Conservation (phyloP, 1,140 invertebrate genomes). For the Portunus trituberculatus region DNA sequence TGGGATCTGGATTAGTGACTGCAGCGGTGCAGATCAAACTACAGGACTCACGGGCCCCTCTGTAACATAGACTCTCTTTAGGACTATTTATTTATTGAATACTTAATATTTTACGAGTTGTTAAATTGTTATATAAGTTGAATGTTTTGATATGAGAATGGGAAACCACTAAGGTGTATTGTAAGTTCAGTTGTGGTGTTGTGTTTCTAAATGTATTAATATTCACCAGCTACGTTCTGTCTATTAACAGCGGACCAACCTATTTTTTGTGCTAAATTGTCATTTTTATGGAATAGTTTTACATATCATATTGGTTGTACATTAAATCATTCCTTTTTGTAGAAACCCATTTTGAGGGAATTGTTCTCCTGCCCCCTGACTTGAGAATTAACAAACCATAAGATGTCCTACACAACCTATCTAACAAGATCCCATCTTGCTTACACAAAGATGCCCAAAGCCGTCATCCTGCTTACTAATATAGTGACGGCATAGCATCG, state of each 20-base stretch:
- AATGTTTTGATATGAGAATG: conserved; percentile 63
- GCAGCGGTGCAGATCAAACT: conserved; percentile 41
- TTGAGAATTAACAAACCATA: conserved; percentile 9
- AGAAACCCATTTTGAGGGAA: conserved; percentile 52
- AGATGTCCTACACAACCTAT: conserved; percentile 8
- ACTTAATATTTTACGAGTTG: conserved; percentile 75
- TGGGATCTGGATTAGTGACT: conserved; percentile 29
- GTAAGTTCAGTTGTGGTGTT: conserved; percentile 73
- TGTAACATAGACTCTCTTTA: conserved; percentile 74
- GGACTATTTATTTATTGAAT: conserved; percentile 76
- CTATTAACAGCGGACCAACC: conserved; percentile 75
- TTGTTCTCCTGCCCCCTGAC: conserved; percentile 37
- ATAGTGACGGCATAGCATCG: not conserved
- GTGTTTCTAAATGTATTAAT: conserved; percentile 65
- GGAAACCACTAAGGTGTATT: conserved; percentile 71
- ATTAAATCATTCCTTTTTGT: conserved; percentile 75
- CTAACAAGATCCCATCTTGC: conserved; percentile 4
- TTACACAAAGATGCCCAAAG: not conserved
- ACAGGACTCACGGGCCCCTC: conserved; percentile 53
- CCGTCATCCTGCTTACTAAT: not conserved
- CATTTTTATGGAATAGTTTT: conserved; percentile 67
- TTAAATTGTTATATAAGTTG: conserved; percentile 76
- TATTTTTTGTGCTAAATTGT: conserved; percentile 65
- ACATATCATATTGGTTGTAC: conserved; percentile 75
- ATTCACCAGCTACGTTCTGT: conserved; percentile 69